These are phyloP conservation scores for Argya squamiceps DNA, from an alignment of 2,797 vertebrate genomes.

Conservation along the genomic window DNA sequence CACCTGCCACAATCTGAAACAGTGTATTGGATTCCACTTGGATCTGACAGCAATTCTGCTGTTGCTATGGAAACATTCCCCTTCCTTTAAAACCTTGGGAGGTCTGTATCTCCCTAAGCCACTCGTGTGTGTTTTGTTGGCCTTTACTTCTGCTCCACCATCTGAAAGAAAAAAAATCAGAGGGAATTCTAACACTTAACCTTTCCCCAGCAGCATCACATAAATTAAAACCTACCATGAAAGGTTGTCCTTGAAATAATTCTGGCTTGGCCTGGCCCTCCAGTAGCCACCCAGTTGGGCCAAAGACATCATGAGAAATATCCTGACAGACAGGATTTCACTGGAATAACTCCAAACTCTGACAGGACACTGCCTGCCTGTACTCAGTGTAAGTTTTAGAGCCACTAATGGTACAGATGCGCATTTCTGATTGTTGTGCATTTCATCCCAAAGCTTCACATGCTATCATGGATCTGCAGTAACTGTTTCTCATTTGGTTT, in stretches of 20 bases:
- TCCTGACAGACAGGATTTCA: neutral
- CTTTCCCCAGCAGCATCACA: neutral
- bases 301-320: neutral
- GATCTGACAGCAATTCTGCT: neutral
- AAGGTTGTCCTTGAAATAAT: neutral
- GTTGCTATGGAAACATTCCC: slow-evolving; percentile 26
- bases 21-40: neutral
- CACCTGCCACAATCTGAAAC: neutral
- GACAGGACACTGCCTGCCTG: neutral
- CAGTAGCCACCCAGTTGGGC: neutral
- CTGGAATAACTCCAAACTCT: neutral
- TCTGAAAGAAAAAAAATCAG: neutral
- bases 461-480: rapidly evolving
- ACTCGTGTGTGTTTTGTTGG: neutral
- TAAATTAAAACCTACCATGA: neutral
- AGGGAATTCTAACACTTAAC: neutral
- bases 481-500: neutral
- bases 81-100: neutral
- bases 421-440: neutral
- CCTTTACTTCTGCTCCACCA: neutral
- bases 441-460: neutral
- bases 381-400: neutral
- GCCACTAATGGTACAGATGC: neutral
- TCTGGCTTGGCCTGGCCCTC: neutral
- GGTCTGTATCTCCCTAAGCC: neutral